Percentiles rank a stretch among this genome's conserved stretches.
phyloP scores from a whole-genome alignment of 2,797 vertebrate genomes.

The Lagorchestes hirsutus region DNA sequence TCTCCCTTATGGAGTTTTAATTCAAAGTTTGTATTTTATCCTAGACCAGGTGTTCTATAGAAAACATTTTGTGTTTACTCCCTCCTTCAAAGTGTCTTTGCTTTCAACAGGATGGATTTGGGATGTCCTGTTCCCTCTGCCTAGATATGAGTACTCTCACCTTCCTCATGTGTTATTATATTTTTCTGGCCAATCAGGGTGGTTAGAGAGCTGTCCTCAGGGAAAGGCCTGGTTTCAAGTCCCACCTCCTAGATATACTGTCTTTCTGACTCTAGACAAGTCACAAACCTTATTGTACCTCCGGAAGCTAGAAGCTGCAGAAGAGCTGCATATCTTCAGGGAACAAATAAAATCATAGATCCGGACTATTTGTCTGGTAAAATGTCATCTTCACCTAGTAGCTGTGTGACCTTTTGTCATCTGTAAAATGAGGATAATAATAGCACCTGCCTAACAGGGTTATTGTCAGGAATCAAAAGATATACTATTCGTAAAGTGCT shows the following conservation, averaged over 20 bases:
- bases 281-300: neutral
- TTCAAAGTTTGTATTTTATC: neutral
- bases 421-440: neutral
- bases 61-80: neutral
- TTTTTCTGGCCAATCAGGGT: neutral
- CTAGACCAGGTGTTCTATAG: neutral
- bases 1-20: neutral
- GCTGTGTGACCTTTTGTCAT: neutral
- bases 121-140: neutral
- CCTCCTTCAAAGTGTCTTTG: neutral
- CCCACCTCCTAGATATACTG: neutral
- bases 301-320: neutral
- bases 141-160: neutral
- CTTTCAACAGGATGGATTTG: neutral
- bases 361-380: neutral
- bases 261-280: neutral
- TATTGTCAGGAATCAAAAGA: neutral
- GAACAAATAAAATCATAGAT: neutral
- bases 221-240: neutral
- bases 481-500: neutral
- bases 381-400: neutral
- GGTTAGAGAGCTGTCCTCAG: neutral
- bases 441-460: neutral
- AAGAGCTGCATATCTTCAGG: neutral
- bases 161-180: neutral